Evolutionary conservation across 2,797 vertebrate species (phyloP).

Genomic region (Otolemur crassicaudatus): DNA sequence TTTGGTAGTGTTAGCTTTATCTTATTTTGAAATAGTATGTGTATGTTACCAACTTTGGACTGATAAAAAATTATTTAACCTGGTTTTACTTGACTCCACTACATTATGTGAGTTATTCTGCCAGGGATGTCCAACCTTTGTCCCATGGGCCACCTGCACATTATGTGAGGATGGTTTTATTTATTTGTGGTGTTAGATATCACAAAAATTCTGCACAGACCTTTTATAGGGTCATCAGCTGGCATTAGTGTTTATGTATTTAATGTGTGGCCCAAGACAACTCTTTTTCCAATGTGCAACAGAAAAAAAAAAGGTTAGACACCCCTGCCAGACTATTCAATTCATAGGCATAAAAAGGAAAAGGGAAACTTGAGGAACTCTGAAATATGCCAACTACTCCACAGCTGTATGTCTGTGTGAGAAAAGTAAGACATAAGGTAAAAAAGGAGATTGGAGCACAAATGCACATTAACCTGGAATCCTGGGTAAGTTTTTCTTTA

Average conservation of each 20-base stretch:
- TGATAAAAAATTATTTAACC: background rate
- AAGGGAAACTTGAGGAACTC: slow-evolving; percentile 35
- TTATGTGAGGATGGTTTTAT: too few species aligned
- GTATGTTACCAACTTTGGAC: background rate
- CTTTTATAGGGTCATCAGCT: too few species aligned
- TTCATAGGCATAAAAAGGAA: background rate
- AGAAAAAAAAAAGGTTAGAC: too few species aligned
- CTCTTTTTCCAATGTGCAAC: too few species aligned
- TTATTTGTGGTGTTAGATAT: too few species aligned
- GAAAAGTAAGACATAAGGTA: background rate
- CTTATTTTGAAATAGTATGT: slow-evolving; percentile 16
- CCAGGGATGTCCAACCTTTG: too few species aligned
- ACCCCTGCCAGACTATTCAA: background rate
- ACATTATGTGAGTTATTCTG: background rate
- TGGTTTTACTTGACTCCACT: background rate
- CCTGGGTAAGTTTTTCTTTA: slow-evolving; percentile 8
- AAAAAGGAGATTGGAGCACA: background rate
- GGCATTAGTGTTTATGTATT: too few species aligned
- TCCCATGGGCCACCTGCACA: too few species aligned
- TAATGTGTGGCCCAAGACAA: too few species aligned
- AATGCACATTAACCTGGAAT: background rate
- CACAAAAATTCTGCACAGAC: too few species aligned
- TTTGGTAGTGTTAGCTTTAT: slow-evolving; percentile 39
- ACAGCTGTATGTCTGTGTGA: slow-evolving; percentile 23
- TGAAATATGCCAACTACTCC: background rate